Conservation (phyloP, 2,888 invertebrate genomes). For the Lasioglossum pauxillum region DNA sequence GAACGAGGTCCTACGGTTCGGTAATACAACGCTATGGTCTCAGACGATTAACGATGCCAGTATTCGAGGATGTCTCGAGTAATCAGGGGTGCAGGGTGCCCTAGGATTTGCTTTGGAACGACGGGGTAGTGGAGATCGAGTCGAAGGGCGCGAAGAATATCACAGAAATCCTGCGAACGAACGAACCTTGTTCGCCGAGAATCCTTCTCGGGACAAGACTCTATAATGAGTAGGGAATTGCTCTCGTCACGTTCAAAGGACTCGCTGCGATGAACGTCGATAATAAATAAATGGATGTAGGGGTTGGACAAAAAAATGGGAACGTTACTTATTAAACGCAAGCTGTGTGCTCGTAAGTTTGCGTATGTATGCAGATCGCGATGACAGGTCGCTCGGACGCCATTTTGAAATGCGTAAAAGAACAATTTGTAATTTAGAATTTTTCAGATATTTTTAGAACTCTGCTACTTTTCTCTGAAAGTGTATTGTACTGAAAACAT, state of each 20-base stretch:
- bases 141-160: conserved; percentile 59
- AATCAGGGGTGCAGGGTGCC: conserved; percentile 70
- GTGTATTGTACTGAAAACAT: not conserved
- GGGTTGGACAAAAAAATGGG: not conserved
- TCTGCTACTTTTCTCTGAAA: too few species aligned
- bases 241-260: conserved; percentile 78
- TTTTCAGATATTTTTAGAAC: too few species aligned
- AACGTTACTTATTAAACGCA: not conserved
- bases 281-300: conserved; percentile 44
- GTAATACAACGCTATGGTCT: conserved; percentile 34
- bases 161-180: conserved; percentile 31
- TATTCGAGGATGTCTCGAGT: conserved; percentile 67
- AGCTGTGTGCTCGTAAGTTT: not conserved
- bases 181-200: conserved; percentile 51
- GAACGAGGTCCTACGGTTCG: conserved; percentile 31
- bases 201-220: conserved; percentile 79
- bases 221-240: conserved; percentile 79
- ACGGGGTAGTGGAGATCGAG: conserved; percentile 44
- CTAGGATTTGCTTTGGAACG: conserved; percentile 46
- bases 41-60: conserved; percentile 77
- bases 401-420: too few species aligned
- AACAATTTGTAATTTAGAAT: too few species aligned
- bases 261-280: conserved; percentile 35
- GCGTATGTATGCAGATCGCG: too few species aligned
- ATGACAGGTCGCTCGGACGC: too few species aligned